A percentile compares a stretch with the other conserved stretches of the same genome.
Conservation (phyloP, 2,888 invertebrate genomes). For the Gasteruption jaculator region DNA sequence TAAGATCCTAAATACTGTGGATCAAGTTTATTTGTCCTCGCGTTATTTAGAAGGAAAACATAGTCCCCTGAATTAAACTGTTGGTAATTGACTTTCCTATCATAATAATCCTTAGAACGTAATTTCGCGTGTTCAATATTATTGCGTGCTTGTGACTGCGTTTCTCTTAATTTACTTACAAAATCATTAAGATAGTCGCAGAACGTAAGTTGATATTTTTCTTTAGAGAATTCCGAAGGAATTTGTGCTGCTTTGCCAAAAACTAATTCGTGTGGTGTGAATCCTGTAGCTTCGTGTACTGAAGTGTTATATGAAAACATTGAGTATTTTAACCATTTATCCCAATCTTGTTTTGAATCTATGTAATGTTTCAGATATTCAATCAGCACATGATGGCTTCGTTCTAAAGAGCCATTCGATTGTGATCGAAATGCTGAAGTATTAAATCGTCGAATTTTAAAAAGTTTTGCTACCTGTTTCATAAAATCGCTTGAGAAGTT, state of each 20-base stretch:
- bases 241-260: constrained; percentile 1
- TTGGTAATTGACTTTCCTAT: too few species aligned
- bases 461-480: background rate
- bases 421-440: constrained; percentile 3
- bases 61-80: too few species aligned
- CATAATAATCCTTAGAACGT: too few species aligned
- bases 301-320: constrained; percentile 1
- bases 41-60: too few species aligned
- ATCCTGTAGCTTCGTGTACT: background rate
- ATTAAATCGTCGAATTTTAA: background rate
- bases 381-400: constrained; percentile 3
- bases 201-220: too few species aligned
- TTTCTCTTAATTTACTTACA: too few species aligned
- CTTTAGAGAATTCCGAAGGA: background rate
- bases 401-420: background rate
- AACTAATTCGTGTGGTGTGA: constrained; percentile 9
- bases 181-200: too few species aligned
- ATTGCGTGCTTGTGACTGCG: too few species aligned
- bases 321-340: background rate
- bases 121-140: too few species aligned
- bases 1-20: too few species aligned
- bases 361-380: constrained; percentile 10
- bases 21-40: too few species aligned
- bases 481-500: constrained; percentile 1
- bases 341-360: constrained; percentile 7